Evolutionary conservation across 2,888 invertebrate genomes (phyloP).

Genomic region (Yponomeuta evonymella): DNA sequence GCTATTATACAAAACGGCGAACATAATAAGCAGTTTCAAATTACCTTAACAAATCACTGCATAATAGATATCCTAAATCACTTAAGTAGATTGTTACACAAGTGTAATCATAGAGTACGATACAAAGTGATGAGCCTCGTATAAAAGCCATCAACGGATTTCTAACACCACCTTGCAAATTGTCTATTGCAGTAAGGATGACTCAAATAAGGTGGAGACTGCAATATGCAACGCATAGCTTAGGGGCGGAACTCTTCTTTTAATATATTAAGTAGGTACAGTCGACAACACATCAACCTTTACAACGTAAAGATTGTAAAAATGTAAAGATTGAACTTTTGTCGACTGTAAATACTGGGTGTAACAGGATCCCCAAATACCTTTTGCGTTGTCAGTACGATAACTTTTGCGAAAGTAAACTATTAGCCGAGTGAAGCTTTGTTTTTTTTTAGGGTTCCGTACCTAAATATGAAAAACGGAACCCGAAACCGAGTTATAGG

Average conservation of each 20-base stretch:
- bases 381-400: neutral
- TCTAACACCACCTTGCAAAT: neutral
- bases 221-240: neutral
- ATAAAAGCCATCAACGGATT: neutral
- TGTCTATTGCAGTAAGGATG: neutral
- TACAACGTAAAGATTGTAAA: too few species aligned
- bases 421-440: too few species aligned
- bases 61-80: neutral
- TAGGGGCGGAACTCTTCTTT: neutral
- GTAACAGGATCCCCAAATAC: too few species aligned
- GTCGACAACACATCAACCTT: too few species aligned
- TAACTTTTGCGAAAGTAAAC: neutral
- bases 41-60: neutral
- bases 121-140: neutral
- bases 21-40: neutral
- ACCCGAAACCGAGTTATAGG: too few species aligned
- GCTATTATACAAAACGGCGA: neutral
- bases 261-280: too few species aligned
- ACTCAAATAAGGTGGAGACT: neutral
- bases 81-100: neutral
- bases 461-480: too few species aligned
- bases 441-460: too few species aligned
- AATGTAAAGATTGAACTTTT: too few species aligned
- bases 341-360: too few species aligned
- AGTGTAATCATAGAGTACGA: neutral